phyloP scores from a whole-genome alignment of 2,888 invertebrate genomes.

The Hemicrepidius hirtus region DNA sequence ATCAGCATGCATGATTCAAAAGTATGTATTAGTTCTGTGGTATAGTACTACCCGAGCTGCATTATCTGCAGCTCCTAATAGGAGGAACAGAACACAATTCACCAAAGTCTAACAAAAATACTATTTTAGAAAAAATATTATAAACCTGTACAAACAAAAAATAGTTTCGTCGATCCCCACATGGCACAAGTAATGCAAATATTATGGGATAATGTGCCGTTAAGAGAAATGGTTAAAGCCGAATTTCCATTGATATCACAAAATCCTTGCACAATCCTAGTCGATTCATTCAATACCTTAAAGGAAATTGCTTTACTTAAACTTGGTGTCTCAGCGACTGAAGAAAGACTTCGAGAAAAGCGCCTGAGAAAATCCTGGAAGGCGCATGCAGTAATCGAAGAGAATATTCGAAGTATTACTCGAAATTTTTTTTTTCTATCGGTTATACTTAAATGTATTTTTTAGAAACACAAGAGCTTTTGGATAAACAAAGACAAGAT shows the following conservation, averaged over 20 bases:
- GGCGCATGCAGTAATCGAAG: conserved; percentile 70
- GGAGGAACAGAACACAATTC: no score
- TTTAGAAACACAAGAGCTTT: conserved; percentile 64
- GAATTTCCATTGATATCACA: not conserved
- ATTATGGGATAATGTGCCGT: not conserved
- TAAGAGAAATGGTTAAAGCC: not conserved
- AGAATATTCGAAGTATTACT: conserved; percentile 71
- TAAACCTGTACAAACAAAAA: no score
- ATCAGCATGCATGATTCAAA: not conserved
- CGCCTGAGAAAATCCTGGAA: conserved; percentile 71
- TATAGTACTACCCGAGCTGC: no score
- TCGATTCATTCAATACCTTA: conserved; percentile 67
- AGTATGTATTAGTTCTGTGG: not conserved
- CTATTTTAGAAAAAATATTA: no score
- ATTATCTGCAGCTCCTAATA: no score
- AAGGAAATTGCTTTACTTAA: conserved; percentile 70
- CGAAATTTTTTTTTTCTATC: not conserved
- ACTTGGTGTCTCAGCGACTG: conserved; percentile 72
- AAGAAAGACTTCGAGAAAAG: conserved; percentile 72
- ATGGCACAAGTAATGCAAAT: conserved; percentile 31
- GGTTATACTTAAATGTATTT: not conserved
- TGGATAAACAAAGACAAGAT: conserved; percentile 67
- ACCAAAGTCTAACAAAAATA: no score
- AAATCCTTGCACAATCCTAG: conserved; percentile 13
- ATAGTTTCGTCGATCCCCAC: conserved; percentile 12